Evolutionary conservation across 2,888 invertebrate genomes (phyloP).

Genomic region (Ochropleura leucogaster): DNA sequence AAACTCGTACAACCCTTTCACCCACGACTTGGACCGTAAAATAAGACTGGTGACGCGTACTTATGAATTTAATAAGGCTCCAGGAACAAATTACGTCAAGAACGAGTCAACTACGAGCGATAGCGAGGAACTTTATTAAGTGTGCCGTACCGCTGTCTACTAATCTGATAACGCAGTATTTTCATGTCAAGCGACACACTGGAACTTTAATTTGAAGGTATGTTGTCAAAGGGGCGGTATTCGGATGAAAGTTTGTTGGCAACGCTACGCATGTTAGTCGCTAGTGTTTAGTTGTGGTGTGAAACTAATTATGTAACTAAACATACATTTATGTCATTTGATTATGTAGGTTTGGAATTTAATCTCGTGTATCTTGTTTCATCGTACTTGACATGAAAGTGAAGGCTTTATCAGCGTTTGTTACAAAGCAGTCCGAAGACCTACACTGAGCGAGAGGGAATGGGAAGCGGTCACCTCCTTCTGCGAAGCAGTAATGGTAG

Average conservation of each 20-base stretch:
- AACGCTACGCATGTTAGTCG: conserved; percentile 21
- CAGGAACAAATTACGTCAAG: conserved; percentile 81
- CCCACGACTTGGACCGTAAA: conserved; percentile 71
- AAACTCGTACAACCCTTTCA: conserved; percentile 49
- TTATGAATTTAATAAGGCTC: conserved; percentile 86
- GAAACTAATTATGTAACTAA: conserved; percentile 51
- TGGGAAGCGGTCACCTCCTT: too few relatives aligned
- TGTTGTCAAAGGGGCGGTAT: conserved; percentile 36
- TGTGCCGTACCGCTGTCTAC: conserved; percentile 63
- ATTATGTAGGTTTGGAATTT: conserved; percentile 29
- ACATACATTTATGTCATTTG: conserved; percentile 36
- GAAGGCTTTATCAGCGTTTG: background rate
- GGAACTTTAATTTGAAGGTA: conserved; percentile 58
- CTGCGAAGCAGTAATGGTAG: too few relatives aligned
- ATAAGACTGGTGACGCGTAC: conserved; percentile 76
- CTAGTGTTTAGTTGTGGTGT: conserved; percentile 31
- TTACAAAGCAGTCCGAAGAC: background rate
- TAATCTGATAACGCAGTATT: conserved; percentile 70
- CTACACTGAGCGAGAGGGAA: too few relatives aligned
- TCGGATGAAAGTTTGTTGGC: conserved; percentile 27
- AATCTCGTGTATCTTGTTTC: conserved; percentile 24
- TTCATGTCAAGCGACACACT: conserved; percentile 58
- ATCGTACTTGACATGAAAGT: conserved; percentile 4
- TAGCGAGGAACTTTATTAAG: conserved; percentile 72
- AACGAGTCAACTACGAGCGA: conserved; percentile 74